Base-by-base conservation (phyloP, 2,797 vertebrate species). In the Salmo trutta region DNA sequence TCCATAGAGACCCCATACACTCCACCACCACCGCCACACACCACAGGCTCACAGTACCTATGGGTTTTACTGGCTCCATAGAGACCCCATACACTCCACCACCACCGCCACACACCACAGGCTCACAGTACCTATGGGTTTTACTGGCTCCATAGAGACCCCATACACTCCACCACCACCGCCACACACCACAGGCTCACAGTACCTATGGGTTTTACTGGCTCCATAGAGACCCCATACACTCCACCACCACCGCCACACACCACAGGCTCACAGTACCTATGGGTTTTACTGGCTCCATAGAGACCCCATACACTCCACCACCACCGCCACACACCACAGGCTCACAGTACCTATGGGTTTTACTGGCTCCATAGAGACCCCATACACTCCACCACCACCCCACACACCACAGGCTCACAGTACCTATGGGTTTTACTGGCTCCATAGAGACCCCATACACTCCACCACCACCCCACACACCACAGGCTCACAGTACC, bases 401-500 rank as follows among this genome's bases (percentile, higher is more conserved):
- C 73, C 14, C 67, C 41, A 62, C 77, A 77, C 75, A n/a, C 82
- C 80, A 81, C n/a, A n/a, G n/a, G n/a, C n/a, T n/a, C n/a, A n/a
- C n/a, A n/a, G n/a, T n/a, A n/a, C n/a, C n/a, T n/a, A n/a, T n/a
- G n/a, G n/a, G 69, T 66, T 64, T 24, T 66, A 41, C 64, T 52
- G 24, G 62, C 68, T 51, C 66, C 68, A 36, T 29, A 75, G 56
- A 16, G 10, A 62, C 36, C 74, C 80, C 53, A 53, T 54, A 81
- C 70, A 41, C 66, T 59, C 73, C 79, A 54, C 56, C 12, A 65
- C 62, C 67, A 71, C 73, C 14, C 67, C 41, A 62, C 77, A 77
- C 75, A n/a, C 82, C 80, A 81, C 71, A 29, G 77, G 77, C 84
- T 84, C 71, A 80, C 66, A 77, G 85, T 71, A 74, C 77, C 65